Percentiles rank a stretch among this genome's conserved stretches.
These are phyloP conservation scores for Myotis daubentonii DNA, from an alignment of 2,797 vertebrate species.

Conservation along the genomic window DNA sequence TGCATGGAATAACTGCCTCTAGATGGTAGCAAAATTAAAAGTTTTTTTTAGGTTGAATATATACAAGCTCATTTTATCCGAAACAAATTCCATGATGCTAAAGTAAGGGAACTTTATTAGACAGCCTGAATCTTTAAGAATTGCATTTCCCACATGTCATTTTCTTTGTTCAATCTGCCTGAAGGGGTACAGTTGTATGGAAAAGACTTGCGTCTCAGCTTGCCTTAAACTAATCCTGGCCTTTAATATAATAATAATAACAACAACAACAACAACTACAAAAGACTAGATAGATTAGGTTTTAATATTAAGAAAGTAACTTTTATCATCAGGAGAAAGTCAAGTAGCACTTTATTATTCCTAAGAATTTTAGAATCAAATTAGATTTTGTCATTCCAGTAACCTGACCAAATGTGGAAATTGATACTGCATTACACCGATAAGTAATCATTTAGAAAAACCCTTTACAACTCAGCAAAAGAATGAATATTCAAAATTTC, in stretches of 20 bases:
- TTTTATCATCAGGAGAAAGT: neutral
- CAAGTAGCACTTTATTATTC: neutral
- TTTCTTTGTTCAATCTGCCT: neutral
- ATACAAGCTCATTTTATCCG: neutral
- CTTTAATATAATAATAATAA: neutral
- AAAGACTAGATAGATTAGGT: neutral
- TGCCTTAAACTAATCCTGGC: neutral
- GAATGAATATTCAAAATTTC: neutral
- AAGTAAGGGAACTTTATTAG: neutral
- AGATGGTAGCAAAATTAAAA: constrained; percentile 85
- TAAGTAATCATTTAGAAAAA: constrained; percentile 23
- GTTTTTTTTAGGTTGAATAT: neutral
- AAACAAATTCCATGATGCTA: neutral
- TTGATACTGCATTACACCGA: neutral
- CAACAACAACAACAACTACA: neutral
- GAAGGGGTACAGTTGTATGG: neutral
- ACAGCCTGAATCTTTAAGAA: neutral
- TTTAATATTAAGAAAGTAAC: constrained; percentile 25
- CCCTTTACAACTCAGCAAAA: neutral
- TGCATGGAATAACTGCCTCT: constrained; percentile 68
- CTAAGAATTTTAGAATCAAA: constrained; percentile 16
- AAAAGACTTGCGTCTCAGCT: neutral
- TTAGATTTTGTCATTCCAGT: neutral
- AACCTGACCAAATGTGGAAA: neutral
- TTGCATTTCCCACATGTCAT: neutral